Evolutionary conservation across 2,113 vertebrate genomes (phyloP).

Genomic region (Neopipo cinnamomea): DNA sequence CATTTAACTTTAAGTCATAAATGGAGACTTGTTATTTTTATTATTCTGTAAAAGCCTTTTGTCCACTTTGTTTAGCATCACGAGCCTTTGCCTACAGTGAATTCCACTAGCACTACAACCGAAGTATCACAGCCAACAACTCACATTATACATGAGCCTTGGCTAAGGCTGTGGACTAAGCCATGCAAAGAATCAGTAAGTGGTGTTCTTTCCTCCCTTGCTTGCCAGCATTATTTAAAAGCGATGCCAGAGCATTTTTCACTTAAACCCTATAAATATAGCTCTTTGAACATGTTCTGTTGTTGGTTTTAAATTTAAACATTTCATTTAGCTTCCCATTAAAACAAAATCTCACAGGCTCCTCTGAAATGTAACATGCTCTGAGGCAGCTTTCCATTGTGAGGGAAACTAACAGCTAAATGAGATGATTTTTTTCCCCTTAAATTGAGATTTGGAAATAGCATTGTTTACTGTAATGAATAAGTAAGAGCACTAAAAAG

Average conservation of each 20-base stretch:
- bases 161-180: conserved; percentile 33
- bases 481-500: conserved; percentile 14
- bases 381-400: conserved; percentile 56
- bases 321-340: conserved; percentile 53
- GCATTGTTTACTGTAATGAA: conserved; percentile 34
- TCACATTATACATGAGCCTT: conserved; percentile 48
- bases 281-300: conserved; percentile 61
- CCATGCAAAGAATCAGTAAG: conserved; percentile 54
- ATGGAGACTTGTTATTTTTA: conserved; percentile 54
- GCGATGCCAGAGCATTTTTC: conserved; percentile 47
- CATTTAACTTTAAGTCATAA: conserved; percentile 46
- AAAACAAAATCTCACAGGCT: conserved; percentile 39
- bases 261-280: conserved; percentile 58
- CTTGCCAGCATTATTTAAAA: conserved; percentile 58
- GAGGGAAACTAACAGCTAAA: conserved; percentile 27
- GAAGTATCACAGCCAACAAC: conserved; percentile 58
- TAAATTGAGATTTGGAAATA: conserved; percentile 49
- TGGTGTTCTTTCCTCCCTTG: not conserved
- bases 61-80: conserved; percentile 67
- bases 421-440: not conserved
- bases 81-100: conserved; percentile 51
- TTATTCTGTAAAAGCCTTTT: conserved; percentile 65
- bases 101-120: conserved; percentile 38
- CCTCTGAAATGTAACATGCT: conserved; percentile 30
- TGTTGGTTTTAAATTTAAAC: conserved; percentile 66